A percentile compares a stretch with the other conserved stretches of the same genome.
These are phyloP conservation scores for Fulmarus glacialis DNA, from an alignment of 2,113 vertebrate species.

Conservation along the genomic window DNA sequence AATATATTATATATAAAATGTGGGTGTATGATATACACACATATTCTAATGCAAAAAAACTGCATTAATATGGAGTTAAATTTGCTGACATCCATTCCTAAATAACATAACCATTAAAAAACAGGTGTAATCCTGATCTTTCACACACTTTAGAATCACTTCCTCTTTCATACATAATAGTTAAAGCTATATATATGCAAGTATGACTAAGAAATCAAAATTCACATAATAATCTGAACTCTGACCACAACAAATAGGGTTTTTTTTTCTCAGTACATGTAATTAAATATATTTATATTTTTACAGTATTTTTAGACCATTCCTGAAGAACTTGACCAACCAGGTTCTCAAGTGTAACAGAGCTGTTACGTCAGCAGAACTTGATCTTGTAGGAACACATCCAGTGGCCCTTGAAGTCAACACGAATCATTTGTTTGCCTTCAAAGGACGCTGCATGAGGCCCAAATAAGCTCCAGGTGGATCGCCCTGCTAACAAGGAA, in stretches of 20 bases:
- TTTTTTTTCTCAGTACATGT: background rate
- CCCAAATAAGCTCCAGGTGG: background rate
- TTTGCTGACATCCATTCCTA: constrained; percentile 43
- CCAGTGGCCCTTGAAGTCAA: background rate
- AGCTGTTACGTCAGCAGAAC: background rate
- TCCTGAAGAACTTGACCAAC: constrained; percentile 31
- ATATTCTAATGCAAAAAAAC: constrained; percentile 57
- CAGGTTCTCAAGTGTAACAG: background rate
- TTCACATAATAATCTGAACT: constrained; percentile 47
- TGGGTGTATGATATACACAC: constrained; percentile 31
- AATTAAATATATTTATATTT: constrained; percentile 67
- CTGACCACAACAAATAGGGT: constrained; percentile 47
- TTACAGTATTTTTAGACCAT: constrained; percentile 49
- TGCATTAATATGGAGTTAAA: constrained; percentile 62
- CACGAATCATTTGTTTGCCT: background rate
- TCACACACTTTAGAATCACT: constrained; percentile 50
- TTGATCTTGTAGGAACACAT: background rate
- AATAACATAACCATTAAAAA: background rate
- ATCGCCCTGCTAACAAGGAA: background rate
- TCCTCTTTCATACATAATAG: constrained; percentile 48
- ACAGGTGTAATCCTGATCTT: constrained; percentile 44
- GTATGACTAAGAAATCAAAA: constrained; percentile 49
- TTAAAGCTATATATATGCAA: constrained; percentile 40
- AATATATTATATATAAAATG: constrained; percentile 72
- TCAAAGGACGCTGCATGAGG: background rate